A percentile compares a stretch with the other conserved stretches of the same genome.
phyloP scores from a whole-genome alignment of 2,888 invertebrate genomes.

The Hypomecis atomaria region DNA sequence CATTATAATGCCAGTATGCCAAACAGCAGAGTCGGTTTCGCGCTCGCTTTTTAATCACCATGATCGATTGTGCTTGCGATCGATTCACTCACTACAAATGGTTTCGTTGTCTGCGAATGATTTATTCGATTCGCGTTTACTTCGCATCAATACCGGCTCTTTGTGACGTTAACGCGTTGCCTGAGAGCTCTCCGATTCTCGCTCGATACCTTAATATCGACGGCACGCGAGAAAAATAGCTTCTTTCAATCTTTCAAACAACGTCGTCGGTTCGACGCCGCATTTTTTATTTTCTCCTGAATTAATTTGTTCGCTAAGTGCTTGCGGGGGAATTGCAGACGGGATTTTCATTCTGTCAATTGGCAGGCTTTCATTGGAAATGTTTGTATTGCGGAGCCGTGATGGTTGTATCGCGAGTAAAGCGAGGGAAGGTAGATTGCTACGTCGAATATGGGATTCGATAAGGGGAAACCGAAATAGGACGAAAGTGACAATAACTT shows the following conservation, averaged over 20 bases:
- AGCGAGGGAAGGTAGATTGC: slow-evolving; percentile 43
- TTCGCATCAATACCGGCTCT: slow-evolving; percentile 60
- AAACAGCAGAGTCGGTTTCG: slow-evolving; percentile 42
- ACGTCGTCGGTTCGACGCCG: slow-evolving; percentile 55
- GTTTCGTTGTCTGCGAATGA: slow-evolving; percentile 63
- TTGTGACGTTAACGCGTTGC: slow-evolving; percentile 64
- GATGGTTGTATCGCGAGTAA: slow-evolving; percentile 53
- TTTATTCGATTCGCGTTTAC: slow-evolving; percentile 70
- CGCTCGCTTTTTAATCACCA: slow-evolving; percentile 50
- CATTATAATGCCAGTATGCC: slow-evolving; percentile 34
- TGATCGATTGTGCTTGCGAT: slow-evolving; percentile 65
- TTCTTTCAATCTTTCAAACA: slow-evolving; percentile 64
- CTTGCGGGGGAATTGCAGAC: slow-evolving; percentile 60
- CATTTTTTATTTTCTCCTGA: slow-evolving; percentile 65
- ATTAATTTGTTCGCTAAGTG: slow-evolving; percentile 76
- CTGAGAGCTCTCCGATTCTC: slow-evolving; percentile 50
- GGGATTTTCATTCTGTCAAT: slow-evolving; percentile 62
- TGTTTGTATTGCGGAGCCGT: slow-evolving; percentile 59
- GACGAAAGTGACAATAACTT: slow-evolving; percentile 36
- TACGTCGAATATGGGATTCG: slow-evolving; percentile 43
- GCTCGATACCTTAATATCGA: slow-evolving; percentile 58
- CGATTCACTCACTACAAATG: slow-evolving; percentile 62
- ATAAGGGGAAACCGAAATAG: slow-evolving; percentile 40
- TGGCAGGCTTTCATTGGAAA: slow-evolving; percentile 58
- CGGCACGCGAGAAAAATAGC: slow-evolving; percentile 62